These are phyloP conservation scores for Epistrophe grossulariae DNA, from an alignment of 2,888 invertebrate species.

Conservation along the genomic window DNA sequence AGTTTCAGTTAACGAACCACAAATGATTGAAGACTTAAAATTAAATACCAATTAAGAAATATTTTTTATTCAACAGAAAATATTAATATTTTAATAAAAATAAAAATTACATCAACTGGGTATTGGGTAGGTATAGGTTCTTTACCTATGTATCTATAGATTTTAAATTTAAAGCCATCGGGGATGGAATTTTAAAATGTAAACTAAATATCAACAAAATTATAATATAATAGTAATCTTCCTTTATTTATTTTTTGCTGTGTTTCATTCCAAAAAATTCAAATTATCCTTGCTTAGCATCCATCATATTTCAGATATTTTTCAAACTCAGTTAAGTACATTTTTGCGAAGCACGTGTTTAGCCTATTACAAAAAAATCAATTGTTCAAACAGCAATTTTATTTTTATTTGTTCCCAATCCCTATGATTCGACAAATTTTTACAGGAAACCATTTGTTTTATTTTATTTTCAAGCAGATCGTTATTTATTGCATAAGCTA, in stretches of 20 bases:
- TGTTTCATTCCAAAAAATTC: background rate
- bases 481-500: background rate
- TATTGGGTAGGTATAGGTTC: too few relatives aligned
- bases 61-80: too few relatives aligned
- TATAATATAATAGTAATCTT: too few relatives aligned
- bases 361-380: conserved; percentile 30
- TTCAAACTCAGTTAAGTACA: background rate
- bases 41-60: too few relatives aligned
- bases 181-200: too few relatives aligned
- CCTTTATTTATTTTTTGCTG: background rate
- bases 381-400: conserved; percentile 32
- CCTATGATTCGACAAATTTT: conserved; percentile 27
- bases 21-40: too few relatives aligned
- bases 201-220: too few relatives aligned
- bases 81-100: too few relatives aligned
- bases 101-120: too few relatives aligned
- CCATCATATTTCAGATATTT: background rate
- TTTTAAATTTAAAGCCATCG: too few relatives aligned
- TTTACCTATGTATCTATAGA: too few relatives aligned
- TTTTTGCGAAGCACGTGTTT: conserved; percentile 12
- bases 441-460: background rate
- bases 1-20: too few relatives aligned
- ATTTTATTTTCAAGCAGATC: background rate
- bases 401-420: conserved; percentile 11
- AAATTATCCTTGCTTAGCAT: background rate